These are phyloP conservation scores for Mesocentrotus franciscanus DNA, from an alignment of 53 echinoderm and acorn worm species.

Conservation along the genomic window DNA sequence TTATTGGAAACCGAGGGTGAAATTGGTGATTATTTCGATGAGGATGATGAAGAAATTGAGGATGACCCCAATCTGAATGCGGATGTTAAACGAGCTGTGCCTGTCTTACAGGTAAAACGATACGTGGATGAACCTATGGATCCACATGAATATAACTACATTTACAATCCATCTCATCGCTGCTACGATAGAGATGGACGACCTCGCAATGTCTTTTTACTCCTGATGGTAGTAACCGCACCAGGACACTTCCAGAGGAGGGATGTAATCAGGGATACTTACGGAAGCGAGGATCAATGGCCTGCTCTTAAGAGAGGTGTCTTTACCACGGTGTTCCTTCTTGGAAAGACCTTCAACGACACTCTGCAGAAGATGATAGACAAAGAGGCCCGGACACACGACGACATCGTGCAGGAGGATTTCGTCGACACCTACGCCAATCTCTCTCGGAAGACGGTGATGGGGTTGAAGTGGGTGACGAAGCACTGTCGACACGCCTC, in stretches of 20 bases:
- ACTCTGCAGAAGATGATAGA: conserved; percentile 60
- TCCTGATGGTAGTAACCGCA: conserved; percentile 77
- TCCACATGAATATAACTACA: conserved; percentile 76
- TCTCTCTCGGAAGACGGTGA: conserved; percentile 79
- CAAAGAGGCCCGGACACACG: conserved; percentile 52
- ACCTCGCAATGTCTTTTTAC: conserved; percentile 39
- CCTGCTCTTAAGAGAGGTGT: neutral
- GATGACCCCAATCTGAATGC: conserved; percentile 11
- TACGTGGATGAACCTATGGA: conserved; percentile 66
- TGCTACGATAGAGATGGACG: conserved; percentile 21
- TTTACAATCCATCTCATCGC: conserved; percentile 62
- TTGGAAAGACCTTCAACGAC: conserved; percentile 60
- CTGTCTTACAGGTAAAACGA: conserved; percentile 4
- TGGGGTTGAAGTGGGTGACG: conserved; percentile 82
- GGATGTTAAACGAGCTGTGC: conserved; percentile 32
- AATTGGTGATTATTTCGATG: conserved; percentile 1
- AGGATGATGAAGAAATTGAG: neutral
- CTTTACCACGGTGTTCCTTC: conserved; percentile 75
- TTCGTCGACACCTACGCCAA: conserved; percentile 81
- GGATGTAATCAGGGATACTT: conserved; percentile 73
- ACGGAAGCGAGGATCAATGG: conserved; percentile 68
- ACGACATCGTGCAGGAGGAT: conserved; percentile 80
- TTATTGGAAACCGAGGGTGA: neutral
- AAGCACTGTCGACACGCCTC: conserved; percentile 72
- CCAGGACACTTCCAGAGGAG: conserved; percentile 65